phyloP scores from a whole-genome alignment of 2,888 invertebrate species.

The Drosophila siamana region DNA sequence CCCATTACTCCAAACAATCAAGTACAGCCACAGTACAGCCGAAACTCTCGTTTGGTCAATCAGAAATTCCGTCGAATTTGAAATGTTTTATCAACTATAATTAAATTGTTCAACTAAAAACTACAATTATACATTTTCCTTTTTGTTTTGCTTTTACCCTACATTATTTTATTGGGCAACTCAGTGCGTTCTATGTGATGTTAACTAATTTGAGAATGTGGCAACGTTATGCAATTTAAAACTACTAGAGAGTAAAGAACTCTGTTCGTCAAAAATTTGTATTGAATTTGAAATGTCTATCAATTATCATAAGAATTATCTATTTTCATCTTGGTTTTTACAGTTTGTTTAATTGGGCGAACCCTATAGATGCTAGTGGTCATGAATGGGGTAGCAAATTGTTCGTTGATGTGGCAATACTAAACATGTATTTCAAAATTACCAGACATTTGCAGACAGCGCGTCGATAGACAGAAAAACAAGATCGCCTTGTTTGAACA shows the following conservation, averaged over 20 bases:
- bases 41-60: constrained; percentile 27
- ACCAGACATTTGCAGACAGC: constrained; percentile 30
- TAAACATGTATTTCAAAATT: constrained; percentile 40
- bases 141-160: background rate
- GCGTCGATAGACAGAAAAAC: constrained; percentile 44
- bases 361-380: too few species aligned
- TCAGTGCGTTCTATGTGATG: too few species aligned
- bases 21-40: constrained; percentile 9
- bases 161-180: background rate
- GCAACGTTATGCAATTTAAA: too few species aligned
- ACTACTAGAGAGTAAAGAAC: constrained; percentile 2
- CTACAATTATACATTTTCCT: background rate
- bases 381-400: background rate
- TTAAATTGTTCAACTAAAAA: background rate
- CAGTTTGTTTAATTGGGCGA: background rate
- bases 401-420: background rate
- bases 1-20: constrained; percentile 24
- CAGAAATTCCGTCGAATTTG: constrained; percentile 37
- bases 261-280: constrained; percentile 30
- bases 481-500: constrained; percentile 38
- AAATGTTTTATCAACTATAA: background rate
- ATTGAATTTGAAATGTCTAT: constrained; percentile 26
- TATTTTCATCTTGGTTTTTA: background rate
- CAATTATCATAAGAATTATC: background rate
- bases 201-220: too few species aligned